Evolutionary conservation across 2,113 vertebrate species (phyloP), one percentile per base, ranked within the genome.

Genomic region (Caracal caracal): DNA sequence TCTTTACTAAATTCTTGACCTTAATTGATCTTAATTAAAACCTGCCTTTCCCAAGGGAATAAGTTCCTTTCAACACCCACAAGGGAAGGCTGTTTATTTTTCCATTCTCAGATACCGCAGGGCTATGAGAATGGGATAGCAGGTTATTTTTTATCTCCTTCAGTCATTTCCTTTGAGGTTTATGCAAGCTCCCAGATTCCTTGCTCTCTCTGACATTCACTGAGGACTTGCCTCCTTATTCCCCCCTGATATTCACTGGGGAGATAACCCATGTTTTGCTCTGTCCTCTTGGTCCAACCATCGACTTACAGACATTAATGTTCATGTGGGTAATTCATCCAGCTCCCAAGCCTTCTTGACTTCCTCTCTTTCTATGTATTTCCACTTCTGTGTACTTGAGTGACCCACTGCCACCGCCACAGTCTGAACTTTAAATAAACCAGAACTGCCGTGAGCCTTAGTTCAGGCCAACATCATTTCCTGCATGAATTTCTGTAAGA

Each of bases 1-100:
- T 93, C 33, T 87, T 85, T 40, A 80, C 19, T 87, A 28, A 97
- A 97, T 95, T 93, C 28, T 82, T 56, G 51, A 75, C 16, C 49
- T 96, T 89, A 40, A 86, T 16, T 76, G n/a, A 78, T 19, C 59
- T 80, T 79, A 68, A 83, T 95, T 49, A 61, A 92, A 94, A 66
- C 7, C 33, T 82, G 33, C 33, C 24, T 90, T 93, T 95, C 61
- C 43, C 4, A 93, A 59, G 26, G 59, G 51, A 93, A 76, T 56
- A 88, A 87, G 61, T 43, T 83, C 35, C 49, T 93, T 88, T 90
- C 37, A 90, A 33, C 5, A 65, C 33, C 16, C 59, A 88, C 11
- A 82, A 75, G 22, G 37, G 28, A 73, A 95, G 2, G 6, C n/a
- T 89, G 33, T 81, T 81, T 83, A 15, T 47, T 91, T 47, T 91